Evolutionary conservation across 2,888 invertebrate species (phyloP), one percentile per base, ranked within the genome.

Genomic region (Phortica magna): DNA sequence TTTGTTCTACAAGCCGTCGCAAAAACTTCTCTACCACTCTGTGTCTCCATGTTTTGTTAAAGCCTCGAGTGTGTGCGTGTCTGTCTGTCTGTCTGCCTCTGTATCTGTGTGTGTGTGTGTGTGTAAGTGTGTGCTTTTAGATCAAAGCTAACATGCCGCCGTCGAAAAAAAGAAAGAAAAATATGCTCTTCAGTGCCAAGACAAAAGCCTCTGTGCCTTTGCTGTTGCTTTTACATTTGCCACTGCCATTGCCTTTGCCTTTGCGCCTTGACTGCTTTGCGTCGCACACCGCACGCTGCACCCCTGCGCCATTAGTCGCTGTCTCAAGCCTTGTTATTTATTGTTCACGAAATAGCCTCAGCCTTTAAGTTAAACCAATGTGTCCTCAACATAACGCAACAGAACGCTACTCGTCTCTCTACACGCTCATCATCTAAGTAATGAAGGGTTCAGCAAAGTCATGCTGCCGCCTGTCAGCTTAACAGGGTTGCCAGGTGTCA

Each of bases 311-410:
- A 85, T 85, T 79, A 22, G 80, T 81, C 82, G 80, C 81, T 87
- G 85, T 85, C 85, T 85, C 87, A 85, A 85, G 85, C 87, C 48
- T 31, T 48, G 83, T 85, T 85, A 85, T 85, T 85, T 85, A 85
- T 85, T 85, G 85, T 85, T 85, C 84, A 84, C 84, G 85, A 85
- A 85, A 85, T 85, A 86, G 84, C 84, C 85, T 83, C 76, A 83
- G 80, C 77, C 80, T 70, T 14, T 48, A 48, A 14, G 10, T 14
- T 48, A 14, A 48, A 48, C 48, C 48, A 48, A 48, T 14, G 48
- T 48, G 48, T 48, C 14, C 48, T 48, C 48, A 48, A 48, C 48
- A 12, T 2, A 48, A 48, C 3, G 2, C 7, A 48, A 48, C 14
- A 12, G 5, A 48, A 48, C 48, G 9, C 48, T 2, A 0, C 48